A percentile compares a stretch with the other conserved stretches of the same genome.
Conservation (phyloP, 2,888 invertebrate species). For the Tribolium freemani region DNA sequence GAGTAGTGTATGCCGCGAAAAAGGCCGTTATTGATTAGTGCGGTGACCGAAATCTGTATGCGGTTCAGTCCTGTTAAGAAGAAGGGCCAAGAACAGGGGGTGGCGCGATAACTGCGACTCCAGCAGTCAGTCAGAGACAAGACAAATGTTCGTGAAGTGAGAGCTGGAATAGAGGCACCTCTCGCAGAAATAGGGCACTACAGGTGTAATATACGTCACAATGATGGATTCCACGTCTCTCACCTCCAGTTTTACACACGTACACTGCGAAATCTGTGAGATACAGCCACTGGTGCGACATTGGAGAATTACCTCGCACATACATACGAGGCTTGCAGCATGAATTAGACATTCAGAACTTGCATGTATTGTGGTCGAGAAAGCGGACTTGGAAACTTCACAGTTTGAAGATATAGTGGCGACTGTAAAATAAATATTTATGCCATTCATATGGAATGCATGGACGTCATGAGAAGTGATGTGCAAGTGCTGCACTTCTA, state of each 20-base stretch:
- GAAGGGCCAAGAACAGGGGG: constrained; percentile 11
- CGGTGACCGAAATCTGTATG: constrained; percentile 35
- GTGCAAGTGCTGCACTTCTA: background rate
- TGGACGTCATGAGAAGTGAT: background rate
- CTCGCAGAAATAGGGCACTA: constrained; percentile 51
- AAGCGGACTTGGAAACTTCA: background rate
- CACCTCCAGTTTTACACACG: constrained; percentile 41
- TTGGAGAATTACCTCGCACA: constrained; percentile 22
- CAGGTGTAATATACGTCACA: constrained; percentile 59
- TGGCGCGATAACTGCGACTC: constrained; percentile 37
- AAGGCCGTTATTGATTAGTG: constrained; percentile 29
- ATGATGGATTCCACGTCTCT: constrained; percentile 54
- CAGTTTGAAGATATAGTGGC: background rate
- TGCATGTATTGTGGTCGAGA: background rate
- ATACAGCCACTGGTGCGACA: constrained; percentile 26
- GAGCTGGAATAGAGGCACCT: constrained; percentile 51
- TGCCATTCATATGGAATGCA: background rate
- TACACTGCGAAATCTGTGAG: constrained; percentile 38
- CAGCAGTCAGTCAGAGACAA: constrained; percentile 54
- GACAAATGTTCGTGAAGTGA: constrained; percentile 55
- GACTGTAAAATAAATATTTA: background rate
- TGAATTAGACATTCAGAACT: constrained; percentile 25
- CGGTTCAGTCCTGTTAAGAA: constrained; percentile 10
- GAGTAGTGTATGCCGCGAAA: constrained; percentile 26
- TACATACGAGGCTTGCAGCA: constrained; percentile 18